Conservation (phyloP, 2,797 vertebrate genomes). For the Gymnothorax javanicus region DNA sequence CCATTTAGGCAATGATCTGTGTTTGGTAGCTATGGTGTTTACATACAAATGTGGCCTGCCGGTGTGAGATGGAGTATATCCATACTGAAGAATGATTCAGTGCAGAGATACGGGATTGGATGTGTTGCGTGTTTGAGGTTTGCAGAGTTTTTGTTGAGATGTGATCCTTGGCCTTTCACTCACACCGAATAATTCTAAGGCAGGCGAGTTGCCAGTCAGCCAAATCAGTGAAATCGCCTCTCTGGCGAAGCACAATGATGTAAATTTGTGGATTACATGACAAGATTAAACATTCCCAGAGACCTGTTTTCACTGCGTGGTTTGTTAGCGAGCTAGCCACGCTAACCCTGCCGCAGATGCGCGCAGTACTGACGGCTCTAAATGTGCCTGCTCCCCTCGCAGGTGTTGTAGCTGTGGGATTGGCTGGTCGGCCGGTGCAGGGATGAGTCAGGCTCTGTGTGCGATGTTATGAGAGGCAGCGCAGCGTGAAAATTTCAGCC, state of each 20-base stretch:
- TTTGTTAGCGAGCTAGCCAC: no score
- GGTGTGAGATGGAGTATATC: not conserved
- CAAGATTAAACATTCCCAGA: no score
- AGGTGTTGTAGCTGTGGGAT: not conserved
- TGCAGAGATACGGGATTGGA: not conserved
- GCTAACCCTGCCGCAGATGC: not conserved
- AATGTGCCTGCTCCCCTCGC: not conserved
- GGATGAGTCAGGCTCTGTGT: not conserved
- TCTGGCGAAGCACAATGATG: no score
- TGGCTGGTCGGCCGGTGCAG: constrained; percentile 2
- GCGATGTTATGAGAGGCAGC: not conserved
- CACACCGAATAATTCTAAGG: no score
- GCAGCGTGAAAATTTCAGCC: not conserved
- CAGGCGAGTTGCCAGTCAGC: no score
- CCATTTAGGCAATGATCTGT: not conserved
- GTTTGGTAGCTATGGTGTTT: not conserved
- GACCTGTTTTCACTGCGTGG: no score
- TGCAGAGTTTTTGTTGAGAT: not conserved
- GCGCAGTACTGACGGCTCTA: not conserved
- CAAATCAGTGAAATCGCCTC: no score
- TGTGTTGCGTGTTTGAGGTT: not conserved
- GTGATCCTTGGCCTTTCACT: not conserved
- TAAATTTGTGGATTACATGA: no score
- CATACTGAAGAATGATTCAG: not conserved
- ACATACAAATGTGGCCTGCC: not conserved